These are phyloP conservation scores for Porites cylindrica DNA, from an alignment of 92 coral and sea anemone genomes.

Conservation along the genomic window DNA sequence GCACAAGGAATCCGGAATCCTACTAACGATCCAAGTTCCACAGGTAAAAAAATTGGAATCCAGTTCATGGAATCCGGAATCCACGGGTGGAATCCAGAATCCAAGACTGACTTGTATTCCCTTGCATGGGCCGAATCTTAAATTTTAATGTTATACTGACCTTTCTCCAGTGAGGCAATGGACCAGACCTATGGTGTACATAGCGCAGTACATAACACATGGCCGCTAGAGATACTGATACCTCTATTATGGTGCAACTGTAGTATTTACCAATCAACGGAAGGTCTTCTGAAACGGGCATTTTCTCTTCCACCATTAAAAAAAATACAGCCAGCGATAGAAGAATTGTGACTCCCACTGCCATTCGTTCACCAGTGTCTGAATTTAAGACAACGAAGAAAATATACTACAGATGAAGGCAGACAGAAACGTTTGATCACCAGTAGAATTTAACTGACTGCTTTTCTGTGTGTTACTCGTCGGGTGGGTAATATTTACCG, in stretches of 20 bases:
- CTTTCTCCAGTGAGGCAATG: conserved; percentile 84
- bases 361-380: conserved; percentile 99
- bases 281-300: conserved; percentile 85
- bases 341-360: conserved; percentile 94
- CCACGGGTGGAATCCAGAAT: no score
- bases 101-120: no score
- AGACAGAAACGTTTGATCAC: not conserved
- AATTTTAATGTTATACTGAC: conserved; percentile 27
- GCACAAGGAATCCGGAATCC: no score
- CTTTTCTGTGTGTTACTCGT: no score
- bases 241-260: conserved; percentile 93
- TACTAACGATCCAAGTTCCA: no score
- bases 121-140: not conserved
- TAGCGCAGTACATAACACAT: conserved; percentile 83
- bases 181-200: conserved; percentile 79
- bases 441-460: no score
- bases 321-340: conserved; percentile 94
- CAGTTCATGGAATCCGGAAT: no score
- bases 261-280: conserved; percentile 96
- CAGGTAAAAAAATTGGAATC: no score
- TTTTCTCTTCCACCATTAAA: conserved; percentile 90
- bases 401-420: not conserved
- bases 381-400: not conserved
- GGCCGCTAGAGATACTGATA: conserved; percentile 71
- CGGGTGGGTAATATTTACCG: no score